These are phyloP conservation scores for Candidula unifasciata DNA, from an alignment of 2,888 invertebrate genomes.

Conservation along the genomic window DNA sequence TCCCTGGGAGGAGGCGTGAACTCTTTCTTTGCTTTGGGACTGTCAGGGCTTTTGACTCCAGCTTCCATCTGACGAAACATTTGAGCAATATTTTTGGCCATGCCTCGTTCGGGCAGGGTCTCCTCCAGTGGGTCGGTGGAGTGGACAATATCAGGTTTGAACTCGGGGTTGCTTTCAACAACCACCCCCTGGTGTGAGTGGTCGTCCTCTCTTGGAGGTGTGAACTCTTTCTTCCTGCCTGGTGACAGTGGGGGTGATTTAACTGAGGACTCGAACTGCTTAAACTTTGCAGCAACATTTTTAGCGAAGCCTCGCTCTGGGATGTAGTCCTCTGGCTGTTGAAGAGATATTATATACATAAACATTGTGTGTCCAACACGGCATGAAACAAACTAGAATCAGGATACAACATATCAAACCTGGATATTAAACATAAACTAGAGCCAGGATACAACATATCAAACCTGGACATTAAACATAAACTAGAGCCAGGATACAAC, in stretches of 20 bases:
- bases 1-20: constrained; percentile 65
- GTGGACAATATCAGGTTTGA: constrained; percentile 61
- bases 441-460: no score
- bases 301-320: constrained; percentile 67
- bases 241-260: constrained; percentile 63
- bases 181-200: constrained; percentile 59
- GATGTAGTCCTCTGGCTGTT: constrained; percentile 61
- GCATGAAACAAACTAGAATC: no score
- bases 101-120: constrained; percentile 66
- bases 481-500: no score
- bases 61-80: constrained; percentile 67
- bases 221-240: constrained; percentile 62
- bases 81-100: constrained; percentile 64
- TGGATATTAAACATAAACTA: no score
- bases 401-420: no score
- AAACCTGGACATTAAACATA: no score
- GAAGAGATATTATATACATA: neutral
- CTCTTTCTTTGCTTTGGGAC: constrained; percentile 60
- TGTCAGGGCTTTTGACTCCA: constrained; percentile 45
- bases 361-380: no score
- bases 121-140: constrained; percentile 61
- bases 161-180: constrained; percentile 63
- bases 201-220: constrained; percentile 65
- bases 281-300: constrained; percentile 68
- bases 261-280: constrained; percentile 62